Percentiles rank a stretch among this genome's conserved stretches.
These are phyloP conservation scores for Yoshiicerus persimilis DNA, from an alignment of 1,140 invertebrate genomes.

Conservation along the genomic window DNA sequence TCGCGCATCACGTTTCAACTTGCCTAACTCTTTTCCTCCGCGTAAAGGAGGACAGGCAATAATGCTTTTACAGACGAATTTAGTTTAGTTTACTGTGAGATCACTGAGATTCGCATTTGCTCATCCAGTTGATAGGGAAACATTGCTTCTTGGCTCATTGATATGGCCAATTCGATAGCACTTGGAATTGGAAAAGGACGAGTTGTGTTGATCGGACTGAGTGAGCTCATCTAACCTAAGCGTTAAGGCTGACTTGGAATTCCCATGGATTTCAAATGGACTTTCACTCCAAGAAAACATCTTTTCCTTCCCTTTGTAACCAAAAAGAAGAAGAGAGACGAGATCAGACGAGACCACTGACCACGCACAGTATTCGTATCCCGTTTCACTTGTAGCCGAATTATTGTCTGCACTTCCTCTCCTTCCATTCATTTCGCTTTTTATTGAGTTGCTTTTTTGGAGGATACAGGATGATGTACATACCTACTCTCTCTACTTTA, in stretches of 20 bases:
- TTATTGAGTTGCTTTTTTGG: conserved; percentile 4
- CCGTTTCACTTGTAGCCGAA: not conserved
- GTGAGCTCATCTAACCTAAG: not conserved
- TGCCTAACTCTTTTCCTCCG: not conserved
- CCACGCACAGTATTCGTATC: not conserved
- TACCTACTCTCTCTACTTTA: not conserved
- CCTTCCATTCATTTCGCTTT: not conserved
- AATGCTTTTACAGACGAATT: not conserved
- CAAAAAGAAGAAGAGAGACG: not conserved
- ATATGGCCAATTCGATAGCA: conserved; percentile 16
- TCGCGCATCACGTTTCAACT: conserved; percentile 9
- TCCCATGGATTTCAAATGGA: not conserved
- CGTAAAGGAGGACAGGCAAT: conserved; percentile 3
- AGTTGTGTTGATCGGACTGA: not conserved
- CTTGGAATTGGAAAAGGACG: not conserved
- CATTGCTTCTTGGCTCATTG: conserved; percentile 18
- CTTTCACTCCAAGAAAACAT: not conserved
- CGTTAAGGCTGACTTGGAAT: not conserved
- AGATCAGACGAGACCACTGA: not conserved
- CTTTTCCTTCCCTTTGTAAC: not conserved
- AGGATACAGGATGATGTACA: not conserved
- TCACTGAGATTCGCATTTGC: not conserved
- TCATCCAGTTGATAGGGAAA: conserved; percentile 16
- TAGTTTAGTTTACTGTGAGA: conserved; percentile 10
- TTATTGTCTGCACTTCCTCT: conserved; percentile 1